Evolutionary conservation across 2,797 vertebrate genomes (phyloP).

Genomic region (Salmo trutta): DNA sequence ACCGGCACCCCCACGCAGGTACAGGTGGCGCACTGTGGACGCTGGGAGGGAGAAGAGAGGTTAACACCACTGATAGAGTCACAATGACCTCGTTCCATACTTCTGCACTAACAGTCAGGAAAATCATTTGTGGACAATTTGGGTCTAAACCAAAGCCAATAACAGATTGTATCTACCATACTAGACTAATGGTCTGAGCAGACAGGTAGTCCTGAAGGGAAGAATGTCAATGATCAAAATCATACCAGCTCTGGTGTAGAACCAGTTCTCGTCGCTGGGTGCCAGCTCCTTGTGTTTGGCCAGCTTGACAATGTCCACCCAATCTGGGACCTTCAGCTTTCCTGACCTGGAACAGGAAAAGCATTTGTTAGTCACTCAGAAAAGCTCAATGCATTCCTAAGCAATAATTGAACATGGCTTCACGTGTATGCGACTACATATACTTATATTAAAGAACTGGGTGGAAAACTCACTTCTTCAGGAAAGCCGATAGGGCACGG

Average conservation of each 20-base stretch:
- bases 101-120: neutral
- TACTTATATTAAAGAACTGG: neutral
- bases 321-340: constrained; percentile 93
- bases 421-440: neutral
- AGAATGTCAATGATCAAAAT: neutral
- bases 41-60: constrained; percentile 63
- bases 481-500: constrained; percentile 88
- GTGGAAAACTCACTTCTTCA: constrained; percentile 84
- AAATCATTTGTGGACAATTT: neutral
- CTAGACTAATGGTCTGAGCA: neutral
- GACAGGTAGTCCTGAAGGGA: neutral
- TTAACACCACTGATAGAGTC: neutral
- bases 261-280: constrained; percentile 94
- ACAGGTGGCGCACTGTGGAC: constrained; percentile 89
- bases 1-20: constrained; percentile 89
- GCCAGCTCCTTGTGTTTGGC: constrained; percentile 93
- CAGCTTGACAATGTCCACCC: constrained; percentile 93
- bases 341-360: constrained; percentile 81
- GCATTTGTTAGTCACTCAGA: neutral
- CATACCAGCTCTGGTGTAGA: constrained; percentile 91
- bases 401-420: neutral
- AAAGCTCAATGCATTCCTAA: neutral
- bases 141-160: no score
- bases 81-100: neutral
- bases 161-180: neutral